Percentiles rank a stretch among this genome's conserved stretches.
Evolutionary conservation across 2,888 invertebrate species (phyloP).

Genomic region (Macrosiphum euphorbiae): DNA sequence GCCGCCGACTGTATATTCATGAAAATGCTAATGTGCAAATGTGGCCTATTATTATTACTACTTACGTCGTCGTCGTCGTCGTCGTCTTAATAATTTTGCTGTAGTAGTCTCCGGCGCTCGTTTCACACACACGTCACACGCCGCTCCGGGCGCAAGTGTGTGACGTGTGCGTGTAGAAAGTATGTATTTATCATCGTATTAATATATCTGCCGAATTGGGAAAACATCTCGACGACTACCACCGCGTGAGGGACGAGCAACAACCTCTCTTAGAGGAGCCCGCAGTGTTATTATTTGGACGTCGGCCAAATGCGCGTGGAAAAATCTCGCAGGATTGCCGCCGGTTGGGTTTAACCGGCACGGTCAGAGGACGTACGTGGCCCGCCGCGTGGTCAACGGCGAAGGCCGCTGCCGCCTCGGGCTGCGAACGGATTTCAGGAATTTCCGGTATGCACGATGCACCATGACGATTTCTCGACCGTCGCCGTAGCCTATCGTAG

Average conservation of each 20-base stretch:
- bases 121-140: constrained; percentile 15
- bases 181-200: background rate
- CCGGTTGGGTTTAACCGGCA: background rate
- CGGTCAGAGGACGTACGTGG: background rate
- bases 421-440: constrained; percentile 40
- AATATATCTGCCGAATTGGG: background rate
- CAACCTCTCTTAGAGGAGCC: background rate
- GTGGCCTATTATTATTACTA: constrained; percentile 7
- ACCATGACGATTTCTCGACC: constrained; percentile 41
- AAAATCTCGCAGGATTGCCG: constrained; percentile 21
- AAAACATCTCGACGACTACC: background rate
- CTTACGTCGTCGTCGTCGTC: background rate
- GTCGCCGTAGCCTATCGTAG: background rate
- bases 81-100: background rate
- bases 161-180: constrained; percentile 15
- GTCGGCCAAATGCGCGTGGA: constrained; percentile 31
- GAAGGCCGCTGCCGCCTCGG: constrained; percentile 23
- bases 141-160: background rate
- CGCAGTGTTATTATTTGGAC: background rate
- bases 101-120: background rate
- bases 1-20: constrained; percentile 9
- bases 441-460: constrained; percentile 59
- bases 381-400: background rate
- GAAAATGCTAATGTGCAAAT: constrained; percentile 44
- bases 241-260: background rate